phyloP scores from a whole-genome alignment of 1,140 invertebrate genomes.

The Lysiphlebus fabarum region DNA sequence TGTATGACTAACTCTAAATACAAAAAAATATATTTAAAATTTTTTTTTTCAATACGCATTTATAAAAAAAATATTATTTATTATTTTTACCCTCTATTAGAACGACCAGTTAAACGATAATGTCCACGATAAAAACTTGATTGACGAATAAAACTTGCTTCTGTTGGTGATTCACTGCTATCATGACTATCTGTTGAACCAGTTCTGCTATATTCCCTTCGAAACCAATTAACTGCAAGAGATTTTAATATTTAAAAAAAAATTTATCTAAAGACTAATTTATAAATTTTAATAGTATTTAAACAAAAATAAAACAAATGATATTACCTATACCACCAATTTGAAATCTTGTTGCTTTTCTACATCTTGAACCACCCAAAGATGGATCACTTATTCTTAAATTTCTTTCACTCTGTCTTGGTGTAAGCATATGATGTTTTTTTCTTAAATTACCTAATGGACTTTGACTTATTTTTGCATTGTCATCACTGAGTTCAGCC shows the following conservation, averaged over 20 bases:
- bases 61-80: too few species aligned
- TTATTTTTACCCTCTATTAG: conserved; percentile 38
- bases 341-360: conserved; percentile 47
- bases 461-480: conserved; percentile 69
- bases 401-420: conserved; percentile 74
- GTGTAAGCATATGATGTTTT: conserved; percentile 73
- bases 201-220: conserved; percentile 56
- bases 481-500: conserved; percentile 71
- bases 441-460: conserved; percentile 72
- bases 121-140: conserved; percentile 47
- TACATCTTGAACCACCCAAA: conserved; percentile 39
- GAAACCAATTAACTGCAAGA: conserved; percentile 69
- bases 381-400: conserved; percentile 54
- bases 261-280: too few species aligned
- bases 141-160: conserved; percentile 56
- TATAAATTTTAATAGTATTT: background rate
- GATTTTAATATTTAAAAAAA: too few species aligned
- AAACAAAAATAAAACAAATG: background rate
- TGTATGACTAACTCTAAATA: conserved; percentile 59
- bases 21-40: background rate
- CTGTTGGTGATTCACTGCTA: conserved; percentile 61
- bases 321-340: conserved; percentile 65
- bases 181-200: conserved; percentile 59
- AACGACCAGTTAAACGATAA: conserved; percentile 36
- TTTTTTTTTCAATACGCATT: too few species aligned